Evolutionary conservation across 2,888 invertebrate genomes (phyloP), one percentile per base, ranked within the genome.

Genomic region (Metalampra italica): DNA sequence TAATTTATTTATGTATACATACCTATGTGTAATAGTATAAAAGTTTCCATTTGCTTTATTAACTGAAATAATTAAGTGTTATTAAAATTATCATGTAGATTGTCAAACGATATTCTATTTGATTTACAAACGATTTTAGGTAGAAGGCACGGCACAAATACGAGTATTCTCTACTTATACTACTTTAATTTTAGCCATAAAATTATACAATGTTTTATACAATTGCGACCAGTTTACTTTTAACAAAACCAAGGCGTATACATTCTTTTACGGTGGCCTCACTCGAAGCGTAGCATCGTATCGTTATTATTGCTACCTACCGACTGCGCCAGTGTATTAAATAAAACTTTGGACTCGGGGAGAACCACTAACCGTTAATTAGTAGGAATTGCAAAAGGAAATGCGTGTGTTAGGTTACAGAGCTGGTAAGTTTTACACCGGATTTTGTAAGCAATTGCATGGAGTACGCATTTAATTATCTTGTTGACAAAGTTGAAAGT

Each of bases 81-180:
- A 2, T 45, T 45, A 37, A 45, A 37, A 45, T 45, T 37, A 45
- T n/a, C 7, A 37, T 14, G 39, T 49, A 47, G 54, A 36, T 32
- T 34, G 32, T 47, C 46, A 49, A 51, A 45, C 44, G 49, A 15
- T 34, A 49, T 46, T 46, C 45, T 46, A 38, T 50, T 46, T 46
- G 49, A 55, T 46, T 51, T 59, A 55, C 48, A 52, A 57, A 55
- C 60, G 55, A 59, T 56, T 61, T 56, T 59, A 59, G 57, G 58
- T 66, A 65, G 71, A 75, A 75, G 75, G 75, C 74, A 74, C 75
- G 68, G 68, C 65, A 65, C 62, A 62, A 60, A 52, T 61, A 63
- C 55, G 60, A 71, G 60, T 72, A 66, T 69, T 69, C 55, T 56
- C 68, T 63, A 64, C 57, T 71, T 72, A 71, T 14, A 54, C 57